Evolutionary conservation across 2,113 vertebrate genomes (phyloP).

Genomic region (Macaca mulatta): DNA sequence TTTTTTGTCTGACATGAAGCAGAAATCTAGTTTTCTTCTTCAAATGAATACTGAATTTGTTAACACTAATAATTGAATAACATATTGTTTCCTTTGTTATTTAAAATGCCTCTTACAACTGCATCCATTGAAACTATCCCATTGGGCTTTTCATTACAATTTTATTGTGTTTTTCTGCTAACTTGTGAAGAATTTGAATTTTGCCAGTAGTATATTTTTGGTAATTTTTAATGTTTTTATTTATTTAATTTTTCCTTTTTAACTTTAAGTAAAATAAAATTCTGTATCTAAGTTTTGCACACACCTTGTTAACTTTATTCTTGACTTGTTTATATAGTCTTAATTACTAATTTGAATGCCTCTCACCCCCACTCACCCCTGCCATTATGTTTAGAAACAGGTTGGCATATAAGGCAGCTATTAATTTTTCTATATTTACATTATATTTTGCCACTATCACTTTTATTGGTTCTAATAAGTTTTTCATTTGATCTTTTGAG

Average conservation of each 20-base stretch:
- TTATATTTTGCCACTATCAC: not conserved
- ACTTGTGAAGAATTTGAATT: not conserved
- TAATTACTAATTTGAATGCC: not conserved
- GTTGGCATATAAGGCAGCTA: not conserved
- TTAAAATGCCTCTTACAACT: not conserved
- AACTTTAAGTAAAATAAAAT: slow-evolving; percentile 3
- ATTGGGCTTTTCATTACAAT: not conserved
- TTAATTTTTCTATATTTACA: not conserved
- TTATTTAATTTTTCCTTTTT: slow-evolving; percentile 1
- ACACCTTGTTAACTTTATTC: not conserved
- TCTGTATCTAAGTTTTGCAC: not conserved
- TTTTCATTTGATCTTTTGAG: slow-evolving; percentile 1
- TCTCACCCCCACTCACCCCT: not conserved
- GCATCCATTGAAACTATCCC: not conserved
- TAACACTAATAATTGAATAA: not conserved
- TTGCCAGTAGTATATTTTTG: not conserved
- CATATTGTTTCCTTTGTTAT: not conserved
- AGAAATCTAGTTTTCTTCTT: not conserved
- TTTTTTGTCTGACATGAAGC: not conserved
- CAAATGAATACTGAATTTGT: not conserved
- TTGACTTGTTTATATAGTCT: not conserved
- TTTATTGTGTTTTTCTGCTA: not conserved
- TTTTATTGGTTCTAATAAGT: not conserved
- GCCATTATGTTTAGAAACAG: not conserved
- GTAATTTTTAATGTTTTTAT: not conserved